Conservation (phyloP, 1,140 invertebrate species). For the Microplitis demolitor region DNA sequence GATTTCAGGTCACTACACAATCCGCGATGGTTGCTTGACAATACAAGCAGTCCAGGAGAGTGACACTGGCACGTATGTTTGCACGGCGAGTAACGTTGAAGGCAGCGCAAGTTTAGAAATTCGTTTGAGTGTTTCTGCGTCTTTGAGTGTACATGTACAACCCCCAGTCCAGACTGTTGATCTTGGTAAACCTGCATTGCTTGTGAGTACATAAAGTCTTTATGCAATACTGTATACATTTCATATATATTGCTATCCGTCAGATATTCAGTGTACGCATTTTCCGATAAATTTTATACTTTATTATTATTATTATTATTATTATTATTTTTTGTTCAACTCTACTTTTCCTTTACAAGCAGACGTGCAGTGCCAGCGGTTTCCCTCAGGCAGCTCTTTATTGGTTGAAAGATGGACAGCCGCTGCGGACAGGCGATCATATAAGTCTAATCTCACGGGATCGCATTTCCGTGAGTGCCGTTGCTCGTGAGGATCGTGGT, state of each 20-base stretch:
- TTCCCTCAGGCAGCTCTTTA: slow-evolving; percentile 59
- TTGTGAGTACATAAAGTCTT: slow-evolving; percentile 55
- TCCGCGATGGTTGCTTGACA: slow-evolving; percentile 63
- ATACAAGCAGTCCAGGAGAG: slow-evolving; percentile 61
- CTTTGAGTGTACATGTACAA: slow-evolving; percentile 64
- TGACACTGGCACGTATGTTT: slow-evolving; percentile 63
- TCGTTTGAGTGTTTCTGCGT: slow-evolving; percentile 60
- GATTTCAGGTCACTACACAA: slow-evolving; percentile 54
- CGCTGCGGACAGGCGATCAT: slow-evolving; percentile 64
- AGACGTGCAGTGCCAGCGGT: slow-evolving; percentile 58
- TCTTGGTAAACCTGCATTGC: slow-evolving; percentile 62
- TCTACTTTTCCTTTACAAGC: slow-evolving; percentile 30
- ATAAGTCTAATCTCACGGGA: slow-evolving; percentile 61
- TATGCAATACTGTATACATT: not conserved
- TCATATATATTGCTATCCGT: not conserved
- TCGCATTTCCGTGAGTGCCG: slow-evolving; percentile 68
- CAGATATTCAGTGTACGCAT: not conserved
- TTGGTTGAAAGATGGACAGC: slow-evolving; percentile 69
- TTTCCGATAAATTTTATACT: not conserved
- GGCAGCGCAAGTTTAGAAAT: slow-evolving; percentile 66
- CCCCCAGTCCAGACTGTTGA: slow-evolving; percentile 65
- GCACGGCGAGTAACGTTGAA: slow-evolving; percentile 66
- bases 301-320: not conserved
- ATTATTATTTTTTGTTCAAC: not conserved
- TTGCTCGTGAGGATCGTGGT: slow-evolving; percentile 75